Evolutionary conservation across 2,797 vertebrate species (phyloP), one percentile per base, ranked within the genome.

Genomic region (Gymnothorax reevesii): DNA sequence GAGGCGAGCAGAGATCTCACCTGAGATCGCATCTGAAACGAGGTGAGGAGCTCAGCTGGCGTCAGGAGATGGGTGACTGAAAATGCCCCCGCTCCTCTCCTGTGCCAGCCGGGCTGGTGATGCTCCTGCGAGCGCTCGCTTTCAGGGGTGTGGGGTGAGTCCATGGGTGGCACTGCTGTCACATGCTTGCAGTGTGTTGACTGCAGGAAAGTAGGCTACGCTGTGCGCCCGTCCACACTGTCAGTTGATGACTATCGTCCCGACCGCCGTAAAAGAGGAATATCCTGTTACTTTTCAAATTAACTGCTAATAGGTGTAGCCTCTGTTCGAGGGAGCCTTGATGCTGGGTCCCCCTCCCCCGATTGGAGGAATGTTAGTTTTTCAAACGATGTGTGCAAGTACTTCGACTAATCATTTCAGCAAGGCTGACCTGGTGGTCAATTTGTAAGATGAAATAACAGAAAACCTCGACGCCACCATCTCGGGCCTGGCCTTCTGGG

Each of bases 1-100:
- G 89, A 82, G 71, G 90, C 84, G 91, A 89, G 91, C 92, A 91
- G 90, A 92, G 94, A 95, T 92, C 91, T 95, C 93, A 95, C 94
- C 95, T 95, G 94, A 94, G 94, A 95, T 95, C 42, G 64, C 49
- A 33, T 87, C 88, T 90, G 82, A 89, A 83, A 57, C 71, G 84
- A 88, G 91, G 89, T 92, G 89, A 89, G 87, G 88, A 90, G 62
- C 62, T 69, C 62, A 88, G 87, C 84, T 83, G 55, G 83, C 82
- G 83, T 60, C 54, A 75, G 87, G n/a, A 89, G 59, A 49, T 75
- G 86, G 27, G 64, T 86, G 62, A 79, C 64, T 55, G 54, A 69
- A 86, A 86, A 83, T 73, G 73, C 52, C 66, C 66, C 54, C 49
- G 52, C 15, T 69, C 33, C 27, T 33, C 57, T n/a, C 82, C 8